phyloP scores from a whole-genome alignment of 2,113 vertebrate species.

The Campylorhamphus procurvoides region DNA sequence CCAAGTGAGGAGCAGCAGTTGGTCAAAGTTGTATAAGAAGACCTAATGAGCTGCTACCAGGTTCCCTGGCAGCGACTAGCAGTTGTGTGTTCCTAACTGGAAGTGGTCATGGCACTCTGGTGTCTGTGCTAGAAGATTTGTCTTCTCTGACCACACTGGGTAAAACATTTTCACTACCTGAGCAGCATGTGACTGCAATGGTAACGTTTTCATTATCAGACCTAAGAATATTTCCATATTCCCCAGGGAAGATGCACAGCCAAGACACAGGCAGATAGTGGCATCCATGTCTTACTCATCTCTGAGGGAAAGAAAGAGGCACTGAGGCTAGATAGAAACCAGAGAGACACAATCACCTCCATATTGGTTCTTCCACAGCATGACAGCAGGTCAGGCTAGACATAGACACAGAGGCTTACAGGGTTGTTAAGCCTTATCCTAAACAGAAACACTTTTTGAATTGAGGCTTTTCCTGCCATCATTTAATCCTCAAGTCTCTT shows the following conservation, averaged over 20 bases:
- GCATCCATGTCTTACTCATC: background rate
- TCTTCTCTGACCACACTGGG: background rate
- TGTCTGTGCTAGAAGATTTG: background rate
- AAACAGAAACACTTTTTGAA: background rate
- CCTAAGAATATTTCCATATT: background rate
- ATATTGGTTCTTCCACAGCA: background rate
- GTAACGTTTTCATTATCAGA: background rate
- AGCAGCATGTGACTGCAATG: accelerated
- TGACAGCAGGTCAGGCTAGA: background rate
- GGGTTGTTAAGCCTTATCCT: background rate
- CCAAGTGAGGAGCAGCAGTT: background rate
- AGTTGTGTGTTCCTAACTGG: background rate
- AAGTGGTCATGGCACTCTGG: background rate
- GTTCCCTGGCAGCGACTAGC: background rate
- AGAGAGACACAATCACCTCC: background rate
- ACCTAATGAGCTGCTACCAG: background rate
- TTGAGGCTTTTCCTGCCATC: background rate
- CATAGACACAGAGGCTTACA: background rate
- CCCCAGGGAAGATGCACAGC: background rate
- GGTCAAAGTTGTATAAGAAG: background rate
- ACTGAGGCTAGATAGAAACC: background rate
- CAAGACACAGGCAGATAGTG: background rate
- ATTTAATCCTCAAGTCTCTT: background rate
- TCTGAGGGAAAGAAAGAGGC: background rate
- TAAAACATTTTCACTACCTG: background rate